Evolutionary conservation across 2,888 invertebrate genomes (phyloP).

Genomic region (Diplolepis rosae): DNA sequence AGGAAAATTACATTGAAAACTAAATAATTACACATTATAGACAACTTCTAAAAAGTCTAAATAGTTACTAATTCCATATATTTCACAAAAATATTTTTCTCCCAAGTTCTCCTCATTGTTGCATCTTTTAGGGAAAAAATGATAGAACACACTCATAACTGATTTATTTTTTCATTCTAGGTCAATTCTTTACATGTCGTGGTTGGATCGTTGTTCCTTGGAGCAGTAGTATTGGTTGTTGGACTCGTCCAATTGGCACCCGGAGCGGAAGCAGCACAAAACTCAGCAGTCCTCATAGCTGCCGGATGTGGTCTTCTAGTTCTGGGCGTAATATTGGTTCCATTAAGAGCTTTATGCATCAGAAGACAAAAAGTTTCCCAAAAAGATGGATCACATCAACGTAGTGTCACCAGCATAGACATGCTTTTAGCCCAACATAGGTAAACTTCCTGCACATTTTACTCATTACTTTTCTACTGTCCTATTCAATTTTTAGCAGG

Average conservation of each 20-base stretch:
- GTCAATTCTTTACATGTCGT: constrained; percentile 84
- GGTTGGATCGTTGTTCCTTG: constrained; percentile 83
- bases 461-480: background rate
- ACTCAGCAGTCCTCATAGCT: constrained; percentile 82
- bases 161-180: constrained; percentile 66
- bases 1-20: no score
- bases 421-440: constrained; percentile 75
- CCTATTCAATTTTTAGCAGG: background rate
- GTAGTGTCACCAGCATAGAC: constrained; percentile 76
- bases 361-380: constrained; percentile 76
- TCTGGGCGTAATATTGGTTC: constrained; percentile 79
- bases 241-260: constrained; percentile 86
- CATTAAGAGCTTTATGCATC: constrained; percentile 81
- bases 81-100: no score
- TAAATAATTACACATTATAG: no score
- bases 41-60: no score
- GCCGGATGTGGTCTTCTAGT: constrained; percentile 80
- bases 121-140: no score
- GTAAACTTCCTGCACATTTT: constrained; percentile 60
- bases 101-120: no score
- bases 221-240: constrained; percentile 84
- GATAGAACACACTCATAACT: no score
- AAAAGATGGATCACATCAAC: constrained; percentile 74
- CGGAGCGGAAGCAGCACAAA: constrained; percentile 85
- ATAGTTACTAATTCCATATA: no score